Conservation (phyloP, 2,888 invertebrate species). For the Hedya salicella region DNA sequence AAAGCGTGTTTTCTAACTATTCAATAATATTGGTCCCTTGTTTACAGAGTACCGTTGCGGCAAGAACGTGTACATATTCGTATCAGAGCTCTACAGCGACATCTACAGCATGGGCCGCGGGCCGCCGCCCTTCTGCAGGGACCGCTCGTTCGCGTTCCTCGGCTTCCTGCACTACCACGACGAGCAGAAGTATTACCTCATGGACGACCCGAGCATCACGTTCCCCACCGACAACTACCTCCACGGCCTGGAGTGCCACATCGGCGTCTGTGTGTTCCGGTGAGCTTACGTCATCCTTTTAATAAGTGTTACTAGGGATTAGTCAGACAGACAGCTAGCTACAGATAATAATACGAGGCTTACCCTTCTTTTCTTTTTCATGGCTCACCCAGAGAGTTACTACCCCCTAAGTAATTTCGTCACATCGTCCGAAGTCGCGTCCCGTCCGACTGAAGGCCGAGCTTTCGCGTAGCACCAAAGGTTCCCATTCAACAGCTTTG, state of each 20-base stretch:
- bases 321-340: too few species aligned
- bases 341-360: too few species aligned
- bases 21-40: too few species aligned
- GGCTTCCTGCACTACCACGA: constrained; percentile 77
- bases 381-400: too few species aligned
- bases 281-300: constrained; percentile 49
- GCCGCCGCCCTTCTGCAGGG: constrained; percentile 73
- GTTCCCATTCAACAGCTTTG: too few species aligned
- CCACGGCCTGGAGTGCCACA: constrained; percentile 76
- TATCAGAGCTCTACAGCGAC: constrained; percentile 77
- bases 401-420: too few species aligned
- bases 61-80: constrained; percentile 76
- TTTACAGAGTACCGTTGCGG: constrained; percentile 77
- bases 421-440: too few species aligned
- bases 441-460: too few species aligned
- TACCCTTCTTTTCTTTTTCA: too few species aligned
- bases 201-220: constrained; percentile 74
- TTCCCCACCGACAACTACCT: constrained; percentile 77
- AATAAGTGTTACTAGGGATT: too few species aligned
- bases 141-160: constrained; percentile 73
- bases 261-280: constrained; percentile 76
- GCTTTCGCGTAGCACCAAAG: too few species aligned
- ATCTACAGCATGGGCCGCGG: constrained; percentile 77
- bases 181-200: constrained; percentile 72
- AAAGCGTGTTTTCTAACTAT: too few species aligned